Evolutionary conservation across 2,113 vertebrate genomes (phyloP).

Genomic region (Pelobates fuscus): DNA sequence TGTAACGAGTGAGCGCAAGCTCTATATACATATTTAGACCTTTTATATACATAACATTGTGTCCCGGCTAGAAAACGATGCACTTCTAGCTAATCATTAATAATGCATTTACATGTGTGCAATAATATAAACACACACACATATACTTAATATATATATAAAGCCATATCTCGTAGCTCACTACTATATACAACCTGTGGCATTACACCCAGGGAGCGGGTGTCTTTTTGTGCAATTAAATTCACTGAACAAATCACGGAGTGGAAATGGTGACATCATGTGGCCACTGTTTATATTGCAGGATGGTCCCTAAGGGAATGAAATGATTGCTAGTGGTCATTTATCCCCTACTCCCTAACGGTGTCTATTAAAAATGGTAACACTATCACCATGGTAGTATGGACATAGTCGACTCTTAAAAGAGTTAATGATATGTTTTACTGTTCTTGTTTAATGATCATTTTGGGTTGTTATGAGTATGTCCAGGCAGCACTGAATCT

Average conservation of each 20-base stretch:
- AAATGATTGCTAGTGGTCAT: too few species aligned
- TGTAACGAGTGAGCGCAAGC: conserved; percentile 52
- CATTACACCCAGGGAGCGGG: not conserved
- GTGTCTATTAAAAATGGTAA: too few species aligned
- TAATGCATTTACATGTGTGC: conserved; percentile 31
- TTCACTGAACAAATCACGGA: conserved; percentile 14
- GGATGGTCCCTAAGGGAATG: not conserved
- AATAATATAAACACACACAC: conserved; percentile 26
- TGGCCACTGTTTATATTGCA: conserved; percentile 26
- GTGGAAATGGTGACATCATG: conserved; percentile 12
- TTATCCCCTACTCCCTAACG: too few species aligned
- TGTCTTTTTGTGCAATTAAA: conserved; percentile 11
- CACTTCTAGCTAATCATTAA: conserved; percentile 25
- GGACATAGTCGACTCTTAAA: too few species aligned
- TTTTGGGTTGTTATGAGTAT: not conserved
- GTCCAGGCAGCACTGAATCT: not conserved
- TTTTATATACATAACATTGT: conserved; percentile 39
- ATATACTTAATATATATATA: conserved; percentile 27
- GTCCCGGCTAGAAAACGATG: conserved; percentile 34
- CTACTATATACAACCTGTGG: conserved; percentile 39
- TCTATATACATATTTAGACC: conserved; percentile 51
- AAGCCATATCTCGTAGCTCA: conserved; percentile 12
- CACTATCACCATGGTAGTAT: too few species aligned
- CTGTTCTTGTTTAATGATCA: conserved; percentile 22
- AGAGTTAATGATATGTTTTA: not conserved